Percentiles rank a stretch among this genome's conserved stretches.
Evolutionary conservation across 2,113 vertebrate species (phyloP).

Genomic region (Salvelinus fontinalis): DNA sequence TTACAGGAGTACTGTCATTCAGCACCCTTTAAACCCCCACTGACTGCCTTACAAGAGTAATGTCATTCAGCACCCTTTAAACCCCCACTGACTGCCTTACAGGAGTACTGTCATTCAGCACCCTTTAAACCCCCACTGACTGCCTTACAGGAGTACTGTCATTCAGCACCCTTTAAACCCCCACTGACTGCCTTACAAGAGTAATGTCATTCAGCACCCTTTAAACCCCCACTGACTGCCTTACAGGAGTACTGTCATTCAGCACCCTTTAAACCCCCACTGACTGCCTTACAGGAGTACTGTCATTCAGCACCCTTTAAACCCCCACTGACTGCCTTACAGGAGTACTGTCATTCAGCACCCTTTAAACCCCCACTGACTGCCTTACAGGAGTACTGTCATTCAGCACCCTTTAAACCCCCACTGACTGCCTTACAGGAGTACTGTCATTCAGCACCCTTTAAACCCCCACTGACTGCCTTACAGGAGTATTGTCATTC

Average conservation of each 20-base stretch:
- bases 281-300: too few species aligned
- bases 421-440: not conserved
- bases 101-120: not conserved
- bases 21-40: conserved; percentile 54
- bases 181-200: not conserved
- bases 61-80: too few species aligned
- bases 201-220: not conserved
- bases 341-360: too few species aligned
- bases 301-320: too few species aligned
- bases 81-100: not conserved
- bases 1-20: conserved; percentile 12
- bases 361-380: too few species aligned
- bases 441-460: not conserved
- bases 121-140: not conserved
- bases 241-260: conserved; percentile 15
- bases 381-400: too few species aligned
- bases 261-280: not conserved
- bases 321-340: too few species aligned
- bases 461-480: conserved; percentile 17
- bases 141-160: conserved; percentile 10
- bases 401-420: conserved; percentile 51
- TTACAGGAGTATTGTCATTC: conserved; percentile 15
- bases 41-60: not conserved
- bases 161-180: not conserved
- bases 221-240: not conserved